Conservation (phyloP, 2,113 vertebrate species). For the Pristiophorus japonicus region DNA sequence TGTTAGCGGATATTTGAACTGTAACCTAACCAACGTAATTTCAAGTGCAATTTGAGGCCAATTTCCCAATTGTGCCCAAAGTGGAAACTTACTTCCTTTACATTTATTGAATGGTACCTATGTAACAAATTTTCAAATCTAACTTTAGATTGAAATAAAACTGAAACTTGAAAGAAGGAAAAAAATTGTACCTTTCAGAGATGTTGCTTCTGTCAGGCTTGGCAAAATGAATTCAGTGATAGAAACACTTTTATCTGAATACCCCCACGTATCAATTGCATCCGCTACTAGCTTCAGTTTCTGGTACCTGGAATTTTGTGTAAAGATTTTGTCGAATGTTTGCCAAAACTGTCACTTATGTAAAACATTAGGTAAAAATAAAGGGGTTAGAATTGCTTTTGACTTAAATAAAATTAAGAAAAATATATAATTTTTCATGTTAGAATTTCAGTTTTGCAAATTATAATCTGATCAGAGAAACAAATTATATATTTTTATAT, state of each 20-base stretch:
- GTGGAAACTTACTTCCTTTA: neutral
- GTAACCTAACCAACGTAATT: neutral
- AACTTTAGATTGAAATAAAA: constrained; percentile 14
- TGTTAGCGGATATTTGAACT: neutral
- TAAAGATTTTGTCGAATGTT: neutral
- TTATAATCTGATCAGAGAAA: neutral
- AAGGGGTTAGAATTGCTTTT: neutral
- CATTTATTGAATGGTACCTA: neutral
- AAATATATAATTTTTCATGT: neutral
- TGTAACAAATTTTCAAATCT: neutral
- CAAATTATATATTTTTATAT: no score
- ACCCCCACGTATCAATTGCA: constrained; percentile 45
- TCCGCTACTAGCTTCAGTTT: constrained; percentile 43
- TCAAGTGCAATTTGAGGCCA: neutral
- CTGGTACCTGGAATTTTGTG: constrained; percentile 44
- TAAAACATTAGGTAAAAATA: neutral
- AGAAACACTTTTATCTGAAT: constrained; percentile 31
- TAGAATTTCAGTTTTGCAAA: neutral
- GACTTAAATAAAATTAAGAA: neutral
- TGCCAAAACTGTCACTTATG: neutral
- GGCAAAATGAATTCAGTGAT: constrained; percentile 46
- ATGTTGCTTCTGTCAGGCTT: constrained; percentile 40
- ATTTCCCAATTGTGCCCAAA: neutral
- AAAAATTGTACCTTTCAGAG: constrained; percentile 41
- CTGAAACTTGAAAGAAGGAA: constrained; percentile 42